Evolutionary conservation across 2,113 vertebrate genomes (phyloP), one percentile per base, ranked within the genome.

Genomic region (Aspiorhynchus laticeps): DNA sequence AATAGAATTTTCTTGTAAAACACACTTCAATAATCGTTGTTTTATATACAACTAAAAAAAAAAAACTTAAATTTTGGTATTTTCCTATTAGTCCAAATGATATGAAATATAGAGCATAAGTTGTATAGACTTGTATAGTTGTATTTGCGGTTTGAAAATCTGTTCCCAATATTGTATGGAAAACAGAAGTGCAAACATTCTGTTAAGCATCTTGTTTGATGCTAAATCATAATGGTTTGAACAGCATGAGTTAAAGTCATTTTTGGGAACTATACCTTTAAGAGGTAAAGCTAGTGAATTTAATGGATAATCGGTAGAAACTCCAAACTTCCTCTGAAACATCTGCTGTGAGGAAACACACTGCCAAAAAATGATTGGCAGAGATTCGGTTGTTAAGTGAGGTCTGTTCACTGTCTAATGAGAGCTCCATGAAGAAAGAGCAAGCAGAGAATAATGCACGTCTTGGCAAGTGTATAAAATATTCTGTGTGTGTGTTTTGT

Each of bases 341-440:
- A 84, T 74, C 83, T 84, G 83, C 83, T 74, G 24, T 38, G 67
- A 59, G 33, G 26, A 41, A 84, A 75, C 48, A 31, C 33, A 9
- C 46, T 59, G 83, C 83, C 83, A 84, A 59, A 83, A 84, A 74
- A 53, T 59, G 83, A 74, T 74, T 74, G 83, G 67, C 89, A 89
- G 90, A 92, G 90, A 92, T 89, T 88, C 74, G 88, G 88, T 86
- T 81, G 90, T 87, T 87, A 33, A 65, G 81, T 7, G 46, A 87
- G 41, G 91, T 90, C 88, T 89, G 89, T 92, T 93, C 92, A 36
- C 92, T 90, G 92, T 80, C 63, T 79, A 88, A 73, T 82, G 92
- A 94, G 91, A 93, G 91, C 93, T 91, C 91, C 90, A 88, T 91
- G 53, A 86, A 86, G 63, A 80, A 90, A 91, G 90, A 85, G 88